Evolutionary conservation across 2,797 vertebrate genomes (phyloP).

Genomic region (Notoglanidium macrostoma): DNA sequence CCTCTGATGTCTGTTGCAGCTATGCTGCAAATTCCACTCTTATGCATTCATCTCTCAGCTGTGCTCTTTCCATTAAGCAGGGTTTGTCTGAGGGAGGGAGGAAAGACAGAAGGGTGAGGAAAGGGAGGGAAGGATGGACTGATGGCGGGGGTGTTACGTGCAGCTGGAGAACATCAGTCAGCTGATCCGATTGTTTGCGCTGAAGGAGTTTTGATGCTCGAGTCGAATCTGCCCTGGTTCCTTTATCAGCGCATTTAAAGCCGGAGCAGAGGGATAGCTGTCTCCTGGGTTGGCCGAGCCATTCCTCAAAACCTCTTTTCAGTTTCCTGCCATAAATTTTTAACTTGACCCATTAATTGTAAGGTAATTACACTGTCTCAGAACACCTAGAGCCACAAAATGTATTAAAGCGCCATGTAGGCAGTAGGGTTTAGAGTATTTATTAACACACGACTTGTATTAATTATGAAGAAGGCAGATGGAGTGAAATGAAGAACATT

Average conservation of each 20-base stretch:
- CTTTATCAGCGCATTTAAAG: neutral
- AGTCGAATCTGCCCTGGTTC: conserved; percentile 14
- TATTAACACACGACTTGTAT: conserved; percentile 75
- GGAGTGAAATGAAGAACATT: conserved; percentile 66
- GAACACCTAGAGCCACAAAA: conserved; percentile 75
- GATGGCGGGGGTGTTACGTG: conserved; percentile 30
- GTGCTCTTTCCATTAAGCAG: conserved; percentile 59
- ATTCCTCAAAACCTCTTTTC: conserved; percentile 59
- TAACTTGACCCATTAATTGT: conserved; percentile 67
- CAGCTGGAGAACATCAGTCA: conserved; percentile 56
- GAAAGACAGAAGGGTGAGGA: conserved; percentile 23
- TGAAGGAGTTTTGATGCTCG: conserved; percentile 30
- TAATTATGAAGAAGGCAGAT: conserved; percentile 75
- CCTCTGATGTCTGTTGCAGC: conserved; percentile 62
- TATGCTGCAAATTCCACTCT: conserved; percentile 51
- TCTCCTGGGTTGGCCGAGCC: conserved; percentile 33
- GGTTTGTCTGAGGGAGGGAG: conserved; percentile 25
- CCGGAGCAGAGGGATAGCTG: conserved; percentile 28
- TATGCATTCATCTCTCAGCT: conserved; percentile 58
- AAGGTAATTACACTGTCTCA: conserved; percentile 82
- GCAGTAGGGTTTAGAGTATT: conserved; percentile 72
- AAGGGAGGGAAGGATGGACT: neutral
- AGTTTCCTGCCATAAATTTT: conserved; percentile 66
- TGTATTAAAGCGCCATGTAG: conserved; percentile 74
- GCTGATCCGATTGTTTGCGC: conserved; percentile 50